Percentiles rank a stretch among this genome's conserved stretches.
phyloP scores from a whole-genome alignment of 1,140 invertebrate species.

The Dufourea novaeangliae region DNA sequence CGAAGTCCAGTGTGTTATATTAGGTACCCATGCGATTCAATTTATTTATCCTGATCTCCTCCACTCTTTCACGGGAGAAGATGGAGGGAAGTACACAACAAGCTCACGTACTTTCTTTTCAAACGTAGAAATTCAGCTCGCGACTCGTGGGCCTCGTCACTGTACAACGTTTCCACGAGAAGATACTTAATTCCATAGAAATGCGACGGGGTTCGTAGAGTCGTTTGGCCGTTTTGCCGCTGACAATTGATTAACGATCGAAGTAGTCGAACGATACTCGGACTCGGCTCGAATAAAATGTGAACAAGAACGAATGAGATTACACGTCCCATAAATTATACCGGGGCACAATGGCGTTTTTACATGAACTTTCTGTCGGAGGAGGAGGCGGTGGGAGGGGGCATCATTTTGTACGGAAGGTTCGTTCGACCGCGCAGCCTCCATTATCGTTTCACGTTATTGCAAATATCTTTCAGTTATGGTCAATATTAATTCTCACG shows the following conservation, averaged over 20 bases:
- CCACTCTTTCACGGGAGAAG: neutral
- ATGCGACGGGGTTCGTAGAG: neutral
- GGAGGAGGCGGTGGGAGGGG: neutral
- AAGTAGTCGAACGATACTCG: neutral
- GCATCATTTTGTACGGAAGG: too few relatives aligned
- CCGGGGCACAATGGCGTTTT: neutral
- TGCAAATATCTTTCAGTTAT: neutral
- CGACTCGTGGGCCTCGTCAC: neutral
- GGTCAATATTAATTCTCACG: too few relatives aligned
- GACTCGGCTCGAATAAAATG: conserved; percentile 1
- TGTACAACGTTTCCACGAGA: neutral
- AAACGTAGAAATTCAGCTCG: neutral
- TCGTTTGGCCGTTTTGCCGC: neutral
- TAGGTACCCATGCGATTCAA: too few relatives aligned
- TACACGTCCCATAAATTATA: conserved; percentile 8
- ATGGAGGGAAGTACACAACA: neutral
- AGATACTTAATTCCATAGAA: conserved; percentile 19
- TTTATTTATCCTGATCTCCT: too few relatives aligned
- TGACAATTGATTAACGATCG: conserved; percentile 32
- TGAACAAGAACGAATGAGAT: neutral
- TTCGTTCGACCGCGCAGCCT: neutral
- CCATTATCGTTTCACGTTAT: conserved; percentile 6
- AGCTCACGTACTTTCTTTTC: neutral
- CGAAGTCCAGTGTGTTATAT: too few relatives aligned
- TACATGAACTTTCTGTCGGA: neutral